A percentile compares a stretch with the other conserved stretches of the same genome.
These are phyloP conservation scores for Paramisgurnus dabryanus DNA, from an alignment of 2,113 vertebrate species.

Conservation along the genomic window DNA sequence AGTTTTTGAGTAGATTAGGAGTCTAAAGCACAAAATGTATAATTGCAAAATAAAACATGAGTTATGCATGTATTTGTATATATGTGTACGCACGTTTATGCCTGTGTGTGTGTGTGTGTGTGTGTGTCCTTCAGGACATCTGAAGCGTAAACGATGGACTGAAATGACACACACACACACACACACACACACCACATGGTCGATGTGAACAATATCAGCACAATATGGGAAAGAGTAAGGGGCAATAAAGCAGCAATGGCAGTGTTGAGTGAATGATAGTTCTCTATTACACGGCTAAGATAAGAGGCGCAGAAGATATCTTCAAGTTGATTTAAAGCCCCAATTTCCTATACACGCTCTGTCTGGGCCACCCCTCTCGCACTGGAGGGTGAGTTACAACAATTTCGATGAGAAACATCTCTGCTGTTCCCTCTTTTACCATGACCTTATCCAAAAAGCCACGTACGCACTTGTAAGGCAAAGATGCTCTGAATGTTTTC, in stretches of 20 bases:
- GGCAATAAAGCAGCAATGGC: constrained; percentile 36
- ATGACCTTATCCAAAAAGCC: constrained; percentile 9
- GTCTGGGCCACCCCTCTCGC: neutral
- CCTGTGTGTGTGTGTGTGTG: no score
- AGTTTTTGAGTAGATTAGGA: no score
- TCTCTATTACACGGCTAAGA: constrained; percentile 28
- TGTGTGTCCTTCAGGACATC: no score
- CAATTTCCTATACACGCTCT: constrained; percentile 19
- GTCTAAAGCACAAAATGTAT: no score
- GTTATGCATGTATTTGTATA: no score
- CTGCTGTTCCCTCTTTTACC: constrained; percentile 3
- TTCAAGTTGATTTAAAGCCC: constrained; percentile 49
- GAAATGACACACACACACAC: constrained; percentile 9
- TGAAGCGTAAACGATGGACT: neutral
- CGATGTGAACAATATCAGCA: constrained; percentile 3
- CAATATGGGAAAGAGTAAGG: constrained; percentile 31
- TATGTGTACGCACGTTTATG: no score
- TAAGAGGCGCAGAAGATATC: constrained; percentile 28
- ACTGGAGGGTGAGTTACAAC: constrained; percentile 31
- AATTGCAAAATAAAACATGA: no score
- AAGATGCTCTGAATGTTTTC: neutral
- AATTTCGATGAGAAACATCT: constrained; percentile 25
- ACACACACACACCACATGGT: neutral
- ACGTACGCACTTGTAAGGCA: neutral
- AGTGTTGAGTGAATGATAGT: constrained; percentile 46